Percentiles rank a stretch among this genome's conserved stretches.
phyloP scores from a whole-genome alignment of 2,113 vertebrate genomes.

The Rattus norvegicus region GRCr8 NC_086031.1:45543501-45544000 shows the following conservation, averaged over 20 bases:
- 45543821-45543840: not conserved
- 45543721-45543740: not conserved
- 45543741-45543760: not conserved
- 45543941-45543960: not conserved
- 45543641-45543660: not conserved
- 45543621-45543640: not conserved
- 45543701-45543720: not conserved
- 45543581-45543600: not conserved
- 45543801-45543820: not conserved
- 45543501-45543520: no score
- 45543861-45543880: not conserved
- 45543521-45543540: not conserved
- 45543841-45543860: not conserved
- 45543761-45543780: not conserved
- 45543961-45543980: not conserved
- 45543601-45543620: not conserved
- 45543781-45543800: not conserved
- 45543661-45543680: not conserved
- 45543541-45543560: not conserved
- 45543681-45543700: not conserved
- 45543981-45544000: not conserved
- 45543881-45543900: not conserved
- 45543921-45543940: no score
- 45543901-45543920: not conserved
- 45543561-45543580: not conserved